phyloP scores from a whole-genome alignment of 2,113 vertebrate genomes.

The Labrus mixtus region DNA sequence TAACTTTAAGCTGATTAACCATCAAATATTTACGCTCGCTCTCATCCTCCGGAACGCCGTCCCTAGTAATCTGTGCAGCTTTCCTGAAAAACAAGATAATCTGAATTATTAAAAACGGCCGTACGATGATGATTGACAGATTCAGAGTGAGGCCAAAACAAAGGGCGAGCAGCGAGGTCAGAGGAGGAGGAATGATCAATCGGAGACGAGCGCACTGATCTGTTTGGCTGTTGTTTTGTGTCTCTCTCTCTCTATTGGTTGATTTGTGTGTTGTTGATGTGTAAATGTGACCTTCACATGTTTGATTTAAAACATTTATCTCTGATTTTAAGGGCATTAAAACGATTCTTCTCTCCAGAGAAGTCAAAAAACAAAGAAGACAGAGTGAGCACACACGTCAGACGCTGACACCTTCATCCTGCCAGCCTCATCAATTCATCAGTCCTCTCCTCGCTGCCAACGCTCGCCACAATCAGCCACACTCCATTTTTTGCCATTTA shows the following conservation, averaged over 20 bases:
- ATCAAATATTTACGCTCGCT: not conserved
- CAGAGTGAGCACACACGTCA: conserved; percentile 50
- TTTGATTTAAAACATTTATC: not conserved
- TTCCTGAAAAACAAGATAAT: conserved; percentile 58
- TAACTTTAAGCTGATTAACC: no score
- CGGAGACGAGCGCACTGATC: no score
- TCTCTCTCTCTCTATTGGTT: no score
- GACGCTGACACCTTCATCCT: conserved; percentile 41
- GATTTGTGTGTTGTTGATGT: no score
- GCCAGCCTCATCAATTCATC: conserved; percentile 63
- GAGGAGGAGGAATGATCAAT: conserved; percentile 16
- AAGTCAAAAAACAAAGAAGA: conserved; percentile 12
- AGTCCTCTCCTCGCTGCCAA: conserved; percentile 46
- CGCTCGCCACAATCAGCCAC: conserved; percentile 47
- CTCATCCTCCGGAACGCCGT: not conserved
- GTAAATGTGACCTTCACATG: no score
- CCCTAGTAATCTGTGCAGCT: conserved; percentile 18
- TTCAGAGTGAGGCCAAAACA: conserved; percentile 36
- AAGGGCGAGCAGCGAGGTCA: not conserved
- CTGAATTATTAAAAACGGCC: conserved; percentile 39
- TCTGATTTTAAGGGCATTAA: no score
- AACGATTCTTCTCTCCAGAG: not conserved
- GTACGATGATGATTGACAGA: conserved; percentile 18
- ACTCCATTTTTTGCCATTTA: conserved; percentile 65
- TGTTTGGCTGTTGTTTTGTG: no score